Evolutionary conservation across 2,888 invertebrate species (phyloP), one percentile per base, ranked within the genome.

Genomic region (Limnephilus auricula): DNA sequence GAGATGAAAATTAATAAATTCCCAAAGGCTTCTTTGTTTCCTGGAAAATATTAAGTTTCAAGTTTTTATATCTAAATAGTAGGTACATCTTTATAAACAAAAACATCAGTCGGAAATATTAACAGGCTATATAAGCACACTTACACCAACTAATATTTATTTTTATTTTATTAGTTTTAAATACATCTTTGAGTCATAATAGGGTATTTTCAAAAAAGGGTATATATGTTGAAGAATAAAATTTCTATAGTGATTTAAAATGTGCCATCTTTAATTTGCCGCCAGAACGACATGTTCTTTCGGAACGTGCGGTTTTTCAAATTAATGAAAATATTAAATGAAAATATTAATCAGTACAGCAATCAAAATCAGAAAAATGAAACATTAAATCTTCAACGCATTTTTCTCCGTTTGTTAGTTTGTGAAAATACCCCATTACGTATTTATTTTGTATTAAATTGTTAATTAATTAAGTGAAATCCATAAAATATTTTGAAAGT

Each of bases 101-200:
- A 34, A 82, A 82, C 82, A 34, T 82, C 82, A 82, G 82, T 82
- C 82, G 25, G 82, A 82, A 82, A 82, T 82, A 3, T 82, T 34
- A 82, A 82, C 12, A 82, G 65, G 6, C 25, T 65, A 25, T 9
- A n/a, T 25, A 65, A 65, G 65, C 65, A 65, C 65, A 65, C 65
- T n/a, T 65, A 65, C 25, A 65, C 9, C 6, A 9, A 25, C 65
- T 25, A 25, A 25, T 65, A n/a, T n/a, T 25, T 25, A 65, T n/a
- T n/a, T 9, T n/a, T 1, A n/a, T 9, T 65, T 65, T 1, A 65
- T 65, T 25, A 65, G 6, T 65, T 65, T 25, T 25, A 65, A 65
- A 0, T 6, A 25, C 25, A 65, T 65, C 25, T 2, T n/a, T 25
- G 15, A 9, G 37, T 37, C 0, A 37, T 4, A 37, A 12, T 12